Percentiles rank a stretch among this genome's conserved stretches.
Evolutionary conservation across 1,140 invertebrate genomes (phyloP).

Genomic region (Kradibia gibbosae): DNA sequence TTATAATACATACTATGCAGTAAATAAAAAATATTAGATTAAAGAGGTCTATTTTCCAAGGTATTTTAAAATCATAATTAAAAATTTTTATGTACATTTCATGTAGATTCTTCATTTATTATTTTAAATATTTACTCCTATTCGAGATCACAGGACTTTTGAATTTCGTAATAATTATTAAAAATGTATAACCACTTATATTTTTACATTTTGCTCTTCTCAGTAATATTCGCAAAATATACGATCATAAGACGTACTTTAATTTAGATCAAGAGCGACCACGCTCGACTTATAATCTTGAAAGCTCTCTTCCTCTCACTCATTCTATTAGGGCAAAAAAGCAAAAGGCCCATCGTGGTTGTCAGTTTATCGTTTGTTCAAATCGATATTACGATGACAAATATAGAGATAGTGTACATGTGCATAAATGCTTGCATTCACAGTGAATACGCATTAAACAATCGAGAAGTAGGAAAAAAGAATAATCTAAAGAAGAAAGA

Average conservation of each 20-base stretch:
- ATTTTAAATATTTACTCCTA: neutral
- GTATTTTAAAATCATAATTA: too few species aligned
- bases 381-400: conserved; percentile 22
- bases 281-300: neutral
- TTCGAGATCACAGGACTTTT: neutral
- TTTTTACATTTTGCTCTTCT: neutral
- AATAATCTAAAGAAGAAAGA: neutral
- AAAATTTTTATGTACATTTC: too few species aligned
- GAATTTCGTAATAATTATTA: neutral
- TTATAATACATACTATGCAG: too few species aligned
- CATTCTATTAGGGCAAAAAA: neutral
- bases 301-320: neutral
- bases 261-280: neutral
- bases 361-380: conserved; percentile 4
- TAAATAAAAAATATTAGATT: too few species aligned
- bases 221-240: neutral
- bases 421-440: neutral
- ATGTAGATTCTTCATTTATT: neutral
- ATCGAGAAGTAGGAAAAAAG: neutral
- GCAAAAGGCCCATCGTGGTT: neutral
- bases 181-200: neutral
- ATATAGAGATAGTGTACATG: conserved; percentile 2
- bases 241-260: neutral
- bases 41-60: too few species aligned
- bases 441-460: neutral